These are phyloP conservation scores for Epirrita christyi DNA, from an alignment of 2,888 invertebrate genomes.

Conservation along the genomic window DNA sequence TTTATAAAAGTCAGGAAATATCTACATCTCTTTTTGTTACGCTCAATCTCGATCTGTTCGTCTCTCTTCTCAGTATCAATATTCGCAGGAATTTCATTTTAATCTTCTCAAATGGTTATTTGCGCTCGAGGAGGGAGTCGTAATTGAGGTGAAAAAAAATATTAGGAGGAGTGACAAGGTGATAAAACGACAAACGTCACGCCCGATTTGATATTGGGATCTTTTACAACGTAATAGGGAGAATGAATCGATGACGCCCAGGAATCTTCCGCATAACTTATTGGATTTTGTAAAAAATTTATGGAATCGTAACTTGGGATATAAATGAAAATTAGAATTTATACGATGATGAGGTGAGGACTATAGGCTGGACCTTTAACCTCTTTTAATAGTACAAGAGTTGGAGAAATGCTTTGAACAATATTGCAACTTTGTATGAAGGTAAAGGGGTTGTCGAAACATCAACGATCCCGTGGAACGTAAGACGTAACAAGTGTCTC, in stretches of 20 bases:
- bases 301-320: slow-evolving; percentile 29
- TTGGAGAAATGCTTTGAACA: neutral
- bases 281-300: slow-evolving; percentile 55
- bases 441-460: slow-evolving; percentile 45
- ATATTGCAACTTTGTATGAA: slow-evolving; percentile 3
- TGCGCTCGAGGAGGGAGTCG: slow-evolving; percentile 66
- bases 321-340: slow-evolving; percentile 19
- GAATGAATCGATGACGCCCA: slow-evolving; percentile 54
- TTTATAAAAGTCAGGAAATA: slow-evolving; percentile 39
- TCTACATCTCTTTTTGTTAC: slow-evolving; percentile 39
- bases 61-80: slow-evolving; percentile 58
- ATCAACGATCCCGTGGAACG: slow-evolving; percentile 55
- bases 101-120: slow-evolving; percentile 72
- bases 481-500: slow-evolving; percentile 83
- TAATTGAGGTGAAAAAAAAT: slow-evolving; percentile 72
- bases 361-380: neutral
- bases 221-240: slow-evolving; percentile 71
- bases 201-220: slow-evolving; percentile 73
- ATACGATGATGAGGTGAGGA: neutral
- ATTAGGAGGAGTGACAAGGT: slow-evolving; percentile 76
- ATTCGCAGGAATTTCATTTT: slow-evolving; percentile 70
- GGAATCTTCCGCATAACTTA: slow-evolving; percentile 56
- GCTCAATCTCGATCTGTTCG: slow-evolving; percentile 44
- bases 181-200: slow-evolving; percentile 78
- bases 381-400: slow-evolving; percentile 1